A percentile compares a stretch with the other conserved stretches of the same genome.
These are phyloP conservation scores for Festucalex cinctus DNA, from an alignment of 2,113 vertebrate genomes.

Conservation along the genomic window DNA sequence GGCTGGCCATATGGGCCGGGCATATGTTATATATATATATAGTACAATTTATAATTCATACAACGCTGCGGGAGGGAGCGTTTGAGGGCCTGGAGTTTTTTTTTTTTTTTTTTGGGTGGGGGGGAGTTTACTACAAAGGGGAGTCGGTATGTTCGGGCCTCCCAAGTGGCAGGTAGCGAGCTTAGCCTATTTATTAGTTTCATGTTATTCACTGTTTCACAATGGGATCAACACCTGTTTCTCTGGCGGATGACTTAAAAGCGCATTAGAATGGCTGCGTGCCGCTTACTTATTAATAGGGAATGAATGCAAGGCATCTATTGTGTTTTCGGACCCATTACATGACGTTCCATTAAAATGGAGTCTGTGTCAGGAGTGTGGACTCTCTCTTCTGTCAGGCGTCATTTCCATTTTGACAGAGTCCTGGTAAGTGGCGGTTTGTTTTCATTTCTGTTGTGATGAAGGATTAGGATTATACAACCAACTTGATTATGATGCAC, in stretches of 20 bases:
- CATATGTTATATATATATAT: constrained; percentile 79
- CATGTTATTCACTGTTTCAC: constrained; percentile 63
- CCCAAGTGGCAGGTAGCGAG: constrained; percentile 67
- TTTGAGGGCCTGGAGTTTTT: constrained; percentile 58
- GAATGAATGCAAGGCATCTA: constrained; percentile 36
- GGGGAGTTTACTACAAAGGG: constrained; percentile 64
- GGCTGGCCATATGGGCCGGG: constrained; percentile 75
- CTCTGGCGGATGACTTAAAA: constrained; percentile 48
- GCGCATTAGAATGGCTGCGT: constrained; percentile 43
- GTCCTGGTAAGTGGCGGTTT: too few species aligned
- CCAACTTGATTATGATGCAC: too few species aligned
- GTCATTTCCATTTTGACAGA: too few species aligned
- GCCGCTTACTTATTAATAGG: constrained; percentile 45
- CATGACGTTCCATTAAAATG: neutral
- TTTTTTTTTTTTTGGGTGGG: neutral
- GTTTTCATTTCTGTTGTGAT: too few species aligned
- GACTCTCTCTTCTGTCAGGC: neutral
- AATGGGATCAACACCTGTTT: constrained; percentile 65
- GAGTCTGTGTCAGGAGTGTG: neutral
- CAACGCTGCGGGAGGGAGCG: constrained; percentile 60
- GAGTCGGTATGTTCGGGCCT: constrained; percentile 58
- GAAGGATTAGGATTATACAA: too few species aligned
- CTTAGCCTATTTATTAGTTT: constrained; percentile 65
- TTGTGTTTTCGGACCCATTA: constrained; percentile 15
- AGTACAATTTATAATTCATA: constrained; percentile 79